Evolutionary conservation across 1,140 invertebrate species (phyloP), one percentile per base, ranked within the genome.

Genomic region (Tetragonula clypearis): DNA sequence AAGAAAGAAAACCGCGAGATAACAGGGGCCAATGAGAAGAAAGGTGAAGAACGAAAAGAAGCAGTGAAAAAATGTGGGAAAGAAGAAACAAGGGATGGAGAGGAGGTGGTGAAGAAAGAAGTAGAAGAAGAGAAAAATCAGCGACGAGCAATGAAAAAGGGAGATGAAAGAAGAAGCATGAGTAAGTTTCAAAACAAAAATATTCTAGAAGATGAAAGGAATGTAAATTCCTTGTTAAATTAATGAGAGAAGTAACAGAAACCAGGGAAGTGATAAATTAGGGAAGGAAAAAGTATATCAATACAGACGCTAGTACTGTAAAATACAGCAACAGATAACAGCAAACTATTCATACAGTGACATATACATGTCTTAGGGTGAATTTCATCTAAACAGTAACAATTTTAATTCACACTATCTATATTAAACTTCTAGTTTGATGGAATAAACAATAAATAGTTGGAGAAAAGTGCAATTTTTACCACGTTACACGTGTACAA

Each of bases 261-360:
- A 92, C 71, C 49, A 79, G 14, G 35, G 35, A 35, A 87, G 90
- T 49, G 88, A 92, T 35, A 87, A 93, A 75, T 55, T 93, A 23
- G 14, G 9, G 2, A 91, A 89, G 55, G 86, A 92, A 74, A 80
- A 82, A 23, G 80, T 56, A 88, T 17, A 79, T 65, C 41, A 84
- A 86, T 75, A 81, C 87, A n/a, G 89, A 92, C 21, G 81, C 79
- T 68, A 12, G 84, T 86, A n/a, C n/a, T 23, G 41, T 69, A 71
- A 86, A 86, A 35, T 35, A 35, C 35, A 35, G 35, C 35, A 35
- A 56, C 88, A 83, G 79, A 26, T 78, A n/a, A 55, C 82, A 11
- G 62, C 53, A 62, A 90, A 68, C 62, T 72, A 87, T 75, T 76
- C 69, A 41, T 35, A 53, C 30, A 85, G 23, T 69, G 58, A 49